Evolutionary conservation across 2,797 vertebrate species (phyloP).

Genomic region (Parotocinclus haroldoi): DNA sequence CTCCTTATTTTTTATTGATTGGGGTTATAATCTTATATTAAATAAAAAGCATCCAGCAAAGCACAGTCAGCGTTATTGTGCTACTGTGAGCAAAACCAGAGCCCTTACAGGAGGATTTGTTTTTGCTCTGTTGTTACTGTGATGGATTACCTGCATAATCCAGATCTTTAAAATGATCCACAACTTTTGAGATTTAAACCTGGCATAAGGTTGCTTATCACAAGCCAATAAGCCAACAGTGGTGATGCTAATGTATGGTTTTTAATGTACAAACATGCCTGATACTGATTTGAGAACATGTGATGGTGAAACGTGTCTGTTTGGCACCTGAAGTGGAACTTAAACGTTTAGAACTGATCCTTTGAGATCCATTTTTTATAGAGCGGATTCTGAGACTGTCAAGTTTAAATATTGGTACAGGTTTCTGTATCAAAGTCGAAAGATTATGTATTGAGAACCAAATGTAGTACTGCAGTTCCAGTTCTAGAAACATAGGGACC

Average conservation of each 20-base stretch:
- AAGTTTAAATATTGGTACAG: no score
- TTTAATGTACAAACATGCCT: no score
- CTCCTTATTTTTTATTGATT: conserved; percentile 45
- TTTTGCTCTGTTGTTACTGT: conserved; percentile 37
- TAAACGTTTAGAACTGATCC: no score
- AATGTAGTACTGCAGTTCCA: no score
- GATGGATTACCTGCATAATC: conserved; percentile 27
- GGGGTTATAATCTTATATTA: conserved; percentile 41
- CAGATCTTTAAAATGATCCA: conserved; percentile 29
- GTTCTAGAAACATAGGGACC: no score
- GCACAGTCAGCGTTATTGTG: conserved; percentile 34
- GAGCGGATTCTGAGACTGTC: no score
- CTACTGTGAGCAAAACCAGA: conserved; percentile 41
- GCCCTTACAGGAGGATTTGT: conserved; percentile 29
- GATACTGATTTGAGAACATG: no score
- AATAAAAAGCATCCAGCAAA: conserved; percentile 31
- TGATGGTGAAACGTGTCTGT: background rate
- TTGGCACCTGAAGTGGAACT: no score
- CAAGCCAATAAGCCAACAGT: conserved; percentile 7
- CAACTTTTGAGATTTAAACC: conserved; percentile 26
- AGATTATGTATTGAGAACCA: no score
- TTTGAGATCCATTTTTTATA: no score
- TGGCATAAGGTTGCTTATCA: conserved; percentile 8
- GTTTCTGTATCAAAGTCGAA: no score
- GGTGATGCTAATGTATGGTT: no score